Evolutionary conservation across 2,797 vertebrate genomes (phyloP), one percentile per base, ranked within the genome.

Genomic region (Melopsittacus undulatus): DNA sequence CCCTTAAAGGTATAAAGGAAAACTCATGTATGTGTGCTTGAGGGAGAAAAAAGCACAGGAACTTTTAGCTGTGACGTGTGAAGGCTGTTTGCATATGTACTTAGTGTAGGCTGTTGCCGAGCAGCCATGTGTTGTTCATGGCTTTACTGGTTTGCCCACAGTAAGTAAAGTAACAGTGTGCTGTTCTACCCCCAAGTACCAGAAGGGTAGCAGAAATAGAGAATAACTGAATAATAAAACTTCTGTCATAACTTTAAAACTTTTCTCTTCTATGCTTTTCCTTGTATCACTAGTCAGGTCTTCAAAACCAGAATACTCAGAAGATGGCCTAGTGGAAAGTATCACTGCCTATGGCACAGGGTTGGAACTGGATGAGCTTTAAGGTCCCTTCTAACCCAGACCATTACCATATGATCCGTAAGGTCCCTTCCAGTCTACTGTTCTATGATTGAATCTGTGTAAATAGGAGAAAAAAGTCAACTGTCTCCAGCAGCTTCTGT

Each of bases 41-140:
- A 34, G 29, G 14, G 34, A 57, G 45, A 34, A 62, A 62, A 86
- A 89, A 40, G 13, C 45, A 45, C 8, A 15, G 42, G 29, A 36
- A 22, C 27, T 30, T n/a, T 30, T 80, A 72, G 57, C 45, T 78
- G 62, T 52, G 61, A 13, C 36, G 32, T 48, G 24, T 54, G 57
- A 59, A 54, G 59, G 46, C 52, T 74, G 56, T 63, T 81, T 67
- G 32, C 2, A 1, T 26, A 11, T 0, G 0, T 8, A 3, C 14
- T 51, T 13, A 17, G 34, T 1, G 2, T 17, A 38, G 38, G 3
- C 21, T 42, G 61, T 18, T 87, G 48, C 43, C 74, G 57, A 42
- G 40, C 32, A 63, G 36, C n/a, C 6, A 2, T 20, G n/a, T 76
- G 64, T 38, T 64, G 21, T 27, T 89, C 73, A 17, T 36, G 34